Conservation (phyloP, 2,797 vertebrate species). For the Pipistrellus pipistrellus region DNA sequence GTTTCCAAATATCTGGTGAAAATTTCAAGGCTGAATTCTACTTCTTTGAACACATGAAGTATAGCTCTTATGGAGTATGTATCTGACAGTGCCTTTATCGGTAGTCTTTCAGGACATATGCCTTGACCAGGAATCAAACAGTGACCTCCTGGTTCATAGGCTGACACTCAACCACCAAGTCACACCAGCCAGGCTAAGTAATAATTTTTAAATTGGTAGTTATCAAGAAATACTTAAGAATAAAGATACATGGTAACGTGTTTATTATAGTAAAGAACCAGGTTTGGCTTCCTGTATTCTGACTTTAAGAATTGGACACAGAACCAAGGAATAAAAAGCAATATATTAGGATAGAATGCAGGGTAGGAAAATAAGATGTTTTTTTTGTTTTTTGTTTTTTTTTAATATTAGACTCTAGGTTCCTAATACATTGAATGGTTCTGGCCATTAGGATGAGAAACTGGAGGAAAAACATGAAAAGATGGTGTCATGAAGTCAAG, state of each 20-base stretch:
- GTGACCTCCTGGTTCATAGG: too few species aligned
- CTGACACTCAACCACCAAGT: too few species aligned
- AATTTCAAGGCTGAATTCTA: not conserved
- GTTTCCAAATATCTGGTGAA: not conserved
- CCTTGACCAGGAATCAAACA: too few species aligned
- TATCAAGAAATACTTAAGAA: not conserved
- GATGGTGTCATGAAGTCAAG: not conserved
- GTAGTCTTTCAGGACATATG: too few species aligned
- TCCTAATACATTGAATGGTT: not conserved
- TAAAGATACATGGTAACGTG: not conserved
- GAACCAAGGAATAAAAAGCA: not conserved
- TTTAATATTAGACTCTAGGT: not conserved
- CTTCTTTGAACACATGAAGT: not conserved
- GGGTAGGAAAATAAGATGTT: not conserved
- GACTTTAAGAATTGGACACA: not conserved
- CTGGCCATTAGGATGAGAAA: not conserved
- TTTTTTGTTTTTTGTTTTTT: slow-evolving; percentile 21
- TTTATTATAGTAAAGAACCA: not conserved
- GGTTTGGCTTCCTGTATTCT: not conserved
- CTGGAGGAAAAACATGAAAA: not conserved
- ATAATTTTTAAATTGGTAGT: not conserved
- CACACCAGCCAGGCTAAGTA: not conserved
- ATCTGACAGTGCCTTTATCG: not conserved
- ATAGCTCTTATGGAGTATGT: not conserved
- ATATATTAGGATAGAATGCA: not conserved